Conservation (phyloP, 1,140 invertebrate genomes). For the Yoshiicerus persimilis region DNA sequence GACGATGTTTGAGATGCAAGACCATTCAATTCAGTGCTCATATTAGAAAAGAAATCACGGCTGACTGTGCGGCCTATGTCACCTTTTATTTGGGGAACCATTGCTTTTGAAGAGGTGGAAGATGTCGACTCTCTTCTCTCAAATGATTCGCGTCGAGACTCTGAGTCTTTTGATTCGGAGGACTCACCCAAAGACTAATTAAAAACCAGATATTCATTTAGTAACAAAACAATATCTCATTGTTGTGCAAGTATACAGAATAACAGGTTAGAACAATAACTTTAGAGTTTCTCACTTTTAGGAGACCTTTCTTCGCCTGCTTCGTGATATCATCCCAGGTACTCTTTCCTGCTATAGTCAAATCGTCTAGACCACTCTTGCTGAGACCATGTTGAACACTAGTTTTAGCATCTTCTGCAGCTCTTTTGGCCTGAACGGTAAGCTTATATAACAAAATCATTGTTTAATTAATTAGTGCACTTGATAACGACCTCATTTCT, state of each 20-base stretch:
- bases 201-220: not conserved
- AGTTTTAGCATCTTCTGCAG: constrained; percentile 79
- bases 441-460: constrained; percentile 59
- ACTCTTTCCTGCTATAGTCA: constrained; percentile 82
- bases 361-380: constrained; percentile 78
- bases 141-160: constrained; percentile 34
- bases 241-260: not conserved
- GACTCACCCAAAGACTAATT: constrained; percentile 46
- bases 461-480: not conserved
- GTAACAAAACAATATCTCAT: not conserved
- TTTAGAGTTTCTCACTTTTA: constrained; percentile 66
- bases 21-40: constrained; percentile 84
- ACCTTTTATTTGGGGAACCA: constrained; percentile 42
- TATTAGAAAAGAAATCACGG: constrained; percentile 84
- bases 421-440: constrained; percentile 83
- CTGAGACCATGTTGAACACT: constrained; percentile 72
- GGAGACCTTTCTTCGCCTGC: constrained; percentile 81
- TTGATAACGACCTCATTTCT: too few species aligned
- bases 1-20: constrained; percentile 84
- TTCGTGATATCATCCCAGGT: constrained; percentile 87
- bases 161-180: constrained; percentile 31
- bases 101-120: constrained; percentile 27
- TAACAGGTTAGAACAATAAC: not conserved
- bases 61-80: constrained; percentile 53
- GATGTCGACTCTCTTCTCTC: constrained; percentile 41